Evolutionary conservation across 2,888 invertebrate species (phyloP), one percentile per base, ranked within the genome.

Genomic region (Lacanobia wlatinum): DNA sequence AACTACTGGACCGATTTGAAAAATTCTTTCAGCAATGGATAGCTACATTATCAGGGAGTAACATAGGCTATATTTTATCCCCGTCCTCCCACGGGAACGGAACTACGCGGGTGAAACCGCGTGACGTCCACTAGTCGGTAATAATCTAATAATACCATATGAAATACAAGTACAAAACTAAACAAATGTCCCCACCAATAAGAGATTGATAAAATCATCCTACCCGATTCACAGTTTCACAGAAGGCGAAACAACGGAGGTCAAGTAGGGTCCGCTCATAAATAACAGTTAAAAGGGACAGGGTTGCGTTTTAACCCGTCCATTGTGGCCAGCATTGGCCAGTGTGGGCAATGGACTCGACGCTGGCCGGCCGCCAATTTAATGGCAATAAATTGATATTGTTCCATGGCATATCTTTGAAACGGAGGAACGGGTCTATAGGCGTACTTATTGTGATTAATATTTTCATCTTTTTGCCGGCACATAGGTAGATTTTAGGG

Each of bases 271-370:
- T 48, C 43, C 55, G 70, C 69, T 70, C 83, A 87, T 87, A 83
- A 87, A 86, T 87, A 75, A 74, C 70, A 76, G 82, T 88, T 77
- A 78, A 80, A 66, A 74, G 70, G 69, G 64, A 71, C 68, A 66
- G 62, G 63, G 71, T 73, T 73, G 66, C 21, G 48, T 28, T 75
- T 73, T 34, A 63, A 72, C 68, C 63, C 28, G 46, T 43, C 14
- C 4, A 18, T 6, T 48, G 18, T 48, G 16, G 18, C 18, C 48
- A 48, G 48, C 48, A 48, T 48, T 7, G 73, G 70, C 69, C 52
- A 52, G 73, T 67, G 55, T 83, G 69, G 83, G 18, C 63, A 83
- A 83, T 78, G 73, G 72, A 72, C 74, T 66, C 72, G 23, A 34
- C 61, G 62, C 61, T 70, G 67, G 64, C 52, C 55, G 61, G 21